Evolutionary conservation across 2,888 invertebrate genomes (phyloP), one percentile per base, ranked within the genome.

Genomic region (Barypeithes pellucidus): DNA sequence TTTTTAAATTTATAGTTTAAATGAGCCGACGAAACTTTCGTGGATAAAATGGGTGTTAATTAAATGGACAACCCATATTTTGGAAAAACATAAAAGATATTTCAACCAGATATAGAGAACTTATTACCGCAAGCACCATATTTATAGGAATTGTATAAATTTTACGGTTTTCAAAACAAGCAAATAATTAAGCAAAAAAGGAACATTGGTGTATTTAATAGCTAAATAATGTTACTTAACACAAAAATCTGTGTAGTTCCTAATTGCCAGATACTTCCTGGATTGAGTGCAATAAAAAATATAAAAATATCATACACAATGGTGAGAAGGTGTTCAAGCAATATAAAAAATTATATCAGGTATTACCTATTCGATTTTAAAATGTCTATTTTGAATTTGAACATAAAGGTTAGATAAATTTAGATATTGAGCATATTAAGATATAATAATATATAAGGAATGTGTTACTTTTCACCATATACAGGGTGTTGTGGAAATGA

Each of bases 181-280:
- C 43, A 14, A 45, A 8, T 45, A n/a, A 39, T 18, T 45, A 45
- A 45, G 43, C 43, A 16, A 45, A 41, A 41, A 41, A 41, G 29
- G 14, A 41, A 45, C 16, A 16, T 45, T 16, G 14, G 43, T 16
- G 16, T 16, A 7, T 16, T 16, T 45, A 45, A 14, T 7, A 45
- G 16, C 43, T 45, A 45, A 45, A 45, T 45, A 52, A 52, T 24
- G 20, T 52, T 52, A 52, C 52, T 52, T 52, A 52, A 52, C 52
- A 52, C 29, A 52, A 52, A 50, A 45, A 45, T 16, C 29, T 22
- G 52, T 52, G 52, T 52, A 22, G 29, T 52, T 52, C 52, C 52
- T 52, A 52, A 52, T 52, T 52, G 52, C 18, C 29, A 52, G 52
- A 16, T 22, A 52, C 22, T 52, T 52, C 52, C 52, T 52, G 57